Conservation (phyloP, 2,888 invertebrate genomes). For the Nezara viridula region DNA sequence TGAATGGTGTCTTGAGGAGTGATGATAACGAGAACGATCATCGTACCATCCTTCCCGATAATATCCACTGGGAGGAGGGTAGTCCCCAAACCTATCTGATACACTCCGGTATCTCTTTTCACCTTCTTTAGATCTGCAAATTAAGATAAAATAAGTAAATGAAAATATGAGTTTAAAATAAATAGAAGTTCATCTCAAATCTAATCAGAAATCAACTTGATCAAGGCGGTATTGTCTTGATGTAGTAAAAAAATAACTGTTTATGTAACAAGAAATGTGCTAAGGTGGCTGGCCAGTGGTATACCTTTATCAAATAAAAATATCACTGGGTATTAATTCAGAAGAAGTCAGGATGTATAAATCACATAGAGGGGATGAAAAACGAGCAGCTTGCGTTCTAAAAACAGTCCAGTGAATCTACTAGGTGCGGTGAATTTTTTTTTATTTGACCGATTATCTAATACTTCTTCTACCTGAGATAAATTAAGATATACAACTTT, state of each 20-base stretch:
- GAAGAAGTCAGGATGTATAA: too few relatives aligned
- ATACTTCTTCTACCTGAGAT: too few relatives aligned
- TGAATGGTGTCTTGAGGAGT: constrained; percentile 59
- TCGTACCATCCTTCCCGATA: constrained; percentile 62
- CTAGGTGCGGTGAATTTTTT: too few relatives aligned
- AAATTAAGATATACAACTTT: too few relatives aligned
- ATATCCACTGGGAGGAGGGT: constrained; percentile 61
- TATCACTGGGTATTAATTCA: too few relatives aligned
- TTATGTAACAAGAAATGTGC: too few relatives aligned
- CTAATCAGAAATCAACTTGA: not conserved
- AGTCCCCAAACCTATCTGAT: constrained; percentile 65
- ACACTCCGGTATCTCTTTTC: constrained; percentile 64
- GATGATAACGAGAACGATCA: constrained; percentile 58
- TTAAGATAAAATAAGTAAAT: not conserved
- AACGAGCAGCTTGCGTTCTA: too few relatives aligned
- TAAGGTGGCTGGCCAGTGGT: too few relatives aligned
- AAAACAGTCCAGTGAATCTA: too few relatives aligned
- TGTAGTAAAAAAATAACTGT: not conserved
- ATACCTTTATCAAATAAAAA: too few relatives aligned
- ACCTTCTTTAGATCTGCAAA: constrained; percentile 56
- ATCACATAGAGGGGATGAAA: too few relatives aligned
- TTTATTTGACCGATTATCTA: too few relatives aligned
- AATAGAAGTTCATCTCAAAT: not conserved
- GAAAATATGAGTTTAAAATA: not conserved
- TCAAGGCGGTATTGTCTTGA: not conserved